A percentile compares a stretch with the other conserved stretches of the same genome.
Evolutionary conservation across 1,140 invertebrate genomes (phyloP).

Genomic region (Anthonomus grandis): DNA sequence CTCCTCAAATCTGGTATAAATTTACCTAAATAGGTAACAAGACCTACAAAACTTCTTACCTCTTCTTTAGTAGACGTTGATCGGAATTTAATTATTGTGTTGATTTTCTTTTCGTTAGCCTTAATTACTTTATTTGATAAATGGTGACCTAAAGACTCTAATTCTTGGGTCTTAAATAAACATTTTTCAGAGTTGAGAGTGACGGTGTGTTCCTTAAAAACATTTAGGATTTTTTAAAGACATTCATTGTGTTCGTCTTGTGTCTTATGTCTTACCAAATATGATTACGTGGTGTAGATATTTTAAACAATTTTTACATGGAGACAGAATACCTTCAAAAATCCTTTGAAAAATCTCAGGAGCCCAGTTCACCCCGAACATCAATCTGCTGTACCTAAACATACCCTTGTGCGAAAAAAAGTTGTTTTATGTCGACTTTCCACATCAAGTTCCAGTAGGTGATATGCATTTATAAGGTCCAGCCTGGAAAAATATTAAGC

Average conservation of each 20-base stretch:
- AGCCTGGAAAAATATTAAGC: constrained; percentile 23
- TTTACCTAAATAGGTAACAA: constrained; percentile 32
- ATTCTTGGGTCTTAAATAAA: constrained; percentile 11
- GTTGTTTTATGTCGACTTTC: constrained; percentile 44
- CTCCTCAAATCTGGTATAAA: constrained; percentile 29
- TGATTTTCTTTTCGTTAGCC: constrained; percentile 18
- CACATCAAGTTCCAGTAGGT: constrained; percentile 21
- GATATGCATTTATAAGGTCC: constrained; percentile 23
- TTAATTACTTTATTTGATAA: constrained; percentile 25
- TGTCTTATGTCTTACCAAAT: constrained; percentile 10
- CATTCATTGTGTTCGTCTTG: constrained; percentile 15
- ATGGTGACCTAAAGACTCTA: constrained; percentile 27
- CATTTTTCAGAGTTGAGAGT: constrained; percentile 30
- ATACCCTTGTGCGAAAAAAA: constrained; percentile 43
- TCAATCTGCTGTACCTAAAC: constrained; percentile 45
- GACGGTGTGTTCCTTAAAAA: constrained; percentile 21
- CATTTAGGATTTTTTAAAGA: constrained; percentile 17
- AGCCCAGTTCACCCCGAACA: constrained; percentile 27
- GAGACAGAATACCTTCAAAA: constrained; percentile 13
- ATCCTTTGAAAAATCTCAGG: constrained; percentile 27
- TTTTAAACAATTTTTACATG: constrained; percentile 18
- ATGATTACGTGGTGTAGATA: constrained; percentile 28
- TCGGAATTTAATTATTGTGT: constrained; percentile 22
- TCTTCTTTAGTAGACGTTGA: constrained; percentile 26
- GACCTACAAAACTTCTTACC: constrained; percentile 29